Percentiles rank a stretch among this genome's conserved stretches.
Evolutionary conservation across 2,888 invertebrate species (phyloP).

Genomic region (Rhodophaea formosa): DNA sequence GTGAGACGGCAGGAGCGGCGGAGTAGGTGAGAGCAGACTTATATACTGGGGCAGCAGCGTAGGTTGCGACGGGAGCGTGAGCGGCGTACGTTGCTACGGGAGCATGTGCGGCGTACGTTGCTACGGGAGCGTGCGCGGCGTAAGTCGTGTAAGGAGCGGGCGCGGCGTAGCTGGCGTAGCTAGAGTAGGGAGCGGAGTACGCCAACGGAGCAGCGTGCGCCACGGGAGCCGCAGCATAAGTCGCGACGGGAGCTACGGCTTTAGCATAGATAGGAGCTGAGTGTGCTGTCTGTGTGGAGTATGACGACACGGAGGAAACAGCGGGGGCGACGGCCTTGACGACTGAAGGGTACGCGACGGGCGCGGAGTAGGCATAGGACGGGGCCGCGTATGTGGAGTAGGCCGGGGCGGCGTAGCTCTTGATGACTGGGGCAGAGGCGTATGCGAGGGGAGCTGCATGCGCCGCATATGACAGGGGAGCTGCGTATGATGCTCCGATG

Average conservation of each 20-base stretch:
- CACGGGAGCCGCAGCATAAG: conserved; percentile 38
- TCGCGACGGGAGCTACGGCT: conserved; percentile 41
- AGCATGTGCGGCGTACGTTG: conserved; percentile 29
- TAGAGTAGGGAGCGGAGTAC: conserved; percentile 24
- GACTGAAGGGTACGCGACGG: conserved; percentile 54
- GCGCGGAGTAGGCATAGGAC: conserved; percentile 32
- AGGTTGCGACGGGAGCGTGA: conserved; percentile 34
- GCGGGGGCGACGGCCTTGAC: conserved; percentile 46
- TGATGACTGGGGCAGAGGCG: conserved; percentile 41
- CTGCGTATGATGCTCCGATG: conserved; percentile 47
- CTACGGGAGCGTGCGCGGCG: conserved; percentile 36
- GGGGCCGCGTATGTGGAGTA: conserved; percentile 28
- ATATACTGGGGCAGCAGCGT: conserved; percentile 60
- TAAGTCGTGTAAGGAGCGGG: conserved; percentile 39
- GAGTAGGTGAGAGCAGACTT: conserved; percentile 75
- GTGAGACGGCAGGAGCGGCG: conserved; percentile 82
- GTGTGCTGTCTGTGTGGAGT: conserved; percentile 39
- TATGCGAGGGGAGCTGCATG: conserved; percentile 39
- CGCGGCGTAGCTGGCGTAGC: conserved; percentile 40
- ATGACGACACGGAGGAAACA: conserved; percentile 43
- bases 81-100: conserved; percentile 39
- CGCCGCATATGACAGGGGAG: conserved; percentile 31
- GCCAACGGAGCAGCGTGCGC: conserved; percentile 35
- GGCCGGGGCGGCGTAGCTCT: conserved; percentile 31
- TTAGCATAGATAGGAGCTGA: conserved; percentile 34